phyloP scores from a whole-genome alignment of 2,113 vertebrate genomes.

The Engystomops pustulosus region DNA sequence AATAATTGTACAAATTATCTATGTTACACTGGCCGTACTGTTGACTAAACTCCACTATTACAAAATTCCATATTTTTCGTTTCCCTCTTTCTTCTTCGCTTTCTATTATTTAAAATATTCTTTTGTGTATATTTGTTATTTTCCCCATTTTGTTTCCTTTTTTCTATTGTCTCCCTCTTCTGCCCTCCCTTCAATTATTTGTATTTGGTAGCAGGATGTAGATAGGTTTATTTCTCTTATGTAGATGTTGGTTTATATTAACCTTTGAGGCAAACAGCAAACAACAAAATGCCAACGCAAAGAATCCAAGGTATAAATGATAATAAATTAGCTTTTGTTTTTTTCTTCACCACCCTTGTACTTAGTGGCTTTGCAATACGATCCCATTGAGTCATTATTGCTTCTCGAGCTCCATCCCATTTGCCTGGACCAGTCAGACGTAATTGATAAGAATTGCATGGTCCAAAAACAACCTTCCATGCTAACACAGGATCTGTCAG shows the following conservation, averaged over 20 bases:
- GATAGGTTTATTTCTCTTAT: too few species aligned
- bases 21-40: too few species aligned
- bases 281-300: slow-evolving; percentile 2
- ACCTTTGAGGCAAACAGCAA: neutral
- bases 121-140: too few species aligned
- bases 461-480: slow-evolving; percentile 74
- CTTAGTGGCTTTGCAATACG: slow-evolving; percentile 75
- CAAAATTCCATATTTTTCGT: too few species aligned
- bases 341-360: slow-evolving; percentile 68
- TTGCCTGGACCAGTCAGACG: slow-evolving; percentile 75
- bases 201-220: too few species aligned
- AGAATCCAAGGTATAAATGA: slow-evolving; percentile 1
- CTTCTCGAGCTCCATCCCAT: slow-evolving; percentile 74
- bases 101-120: too few species aligned
- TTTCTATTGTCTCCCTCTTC: too few species aligned
- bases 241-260: slow-evolving; percentile 19
- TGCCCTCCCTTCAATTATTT: too few species aligned
- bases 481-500: slow-evolving; percentile 76
- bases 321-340: neutral
- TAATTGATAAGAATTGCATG: slow-evolving; percentile 79
- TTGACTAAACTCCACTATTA: too few species aligned
- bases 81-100: too few species aligned
- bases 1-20: too few species aligned
- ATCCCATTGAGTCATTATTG: slow-evolving; percentile 78
- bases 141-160: too few species aligned